These are phyloP conservation scores for Halcyon badia DNA, from an alignment of 2,797 vertebrate species.

Conservation along the genomic window DNA sequence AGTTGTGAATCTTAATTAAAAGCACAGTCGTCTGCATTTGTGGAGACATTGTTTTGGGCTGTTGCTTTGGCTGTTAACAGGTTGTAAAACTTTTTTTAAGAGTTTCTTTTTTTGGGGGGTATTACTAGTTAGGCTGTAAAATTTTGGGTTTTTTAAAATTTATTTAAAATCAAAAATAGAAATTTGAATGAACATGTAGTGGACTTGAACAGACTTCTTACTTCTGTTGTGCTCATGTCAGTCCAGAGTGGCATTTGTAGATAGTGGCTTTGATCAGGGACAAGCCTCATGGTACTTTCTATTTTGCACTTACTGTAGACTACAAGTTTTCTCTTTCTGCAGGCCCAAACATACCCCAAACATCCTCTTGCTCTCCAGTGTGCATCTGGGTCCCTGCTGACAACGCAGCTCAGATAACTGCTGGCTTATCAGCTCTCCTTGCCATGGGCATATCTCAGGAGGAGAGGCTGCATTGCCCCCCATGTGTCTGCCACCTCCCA, in stretches of 20 bases:
- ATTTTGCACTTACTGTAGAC: background rate
- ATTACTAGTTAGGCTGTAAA: background rate
- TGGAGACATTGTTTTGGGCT: conserved; percentile 65
- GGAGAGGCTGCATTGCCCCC: background rate
- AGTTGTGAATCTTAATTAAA: conserved; percentile 78
- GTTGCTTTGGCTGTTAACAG: conserved; percentile 76
- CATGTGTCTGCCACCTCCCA: fast-evolving
- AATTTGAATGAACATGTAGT: background rate
- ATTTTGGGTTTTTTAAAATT: no score
- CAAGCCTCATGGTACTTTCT: background rate
- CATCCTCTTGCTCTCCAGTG: background rate
- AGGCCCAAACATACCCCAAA: background rate
- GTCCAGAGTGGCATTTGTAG: background rate
- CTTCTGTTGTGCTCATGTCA: background rate
- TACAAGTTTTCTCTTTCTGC: background rate
- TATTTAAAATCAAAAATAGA: background rate
- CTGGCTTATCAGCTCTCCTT: background rate
- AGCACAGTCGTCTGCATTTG: conserved; percentile 63
- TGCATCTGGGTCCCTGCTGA: background rate
- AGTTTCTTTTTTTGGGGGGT: background rate
- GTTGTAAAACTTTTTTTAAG: conserved; percentile 68
- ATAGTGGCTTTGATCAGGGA: background rate
- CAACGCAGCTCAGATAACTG: fast-evolving
- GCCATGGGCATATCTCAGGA: fast-evolving
- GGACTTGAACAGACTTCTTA: background rate